Percentiles rank a stretch among this genome's conserved stretches.
These are phyloP conservation scores for Aphidius ervi DNA, from an alignment of 1,140 invertebrate genomes.

Conservation along the genomic window DNA sequence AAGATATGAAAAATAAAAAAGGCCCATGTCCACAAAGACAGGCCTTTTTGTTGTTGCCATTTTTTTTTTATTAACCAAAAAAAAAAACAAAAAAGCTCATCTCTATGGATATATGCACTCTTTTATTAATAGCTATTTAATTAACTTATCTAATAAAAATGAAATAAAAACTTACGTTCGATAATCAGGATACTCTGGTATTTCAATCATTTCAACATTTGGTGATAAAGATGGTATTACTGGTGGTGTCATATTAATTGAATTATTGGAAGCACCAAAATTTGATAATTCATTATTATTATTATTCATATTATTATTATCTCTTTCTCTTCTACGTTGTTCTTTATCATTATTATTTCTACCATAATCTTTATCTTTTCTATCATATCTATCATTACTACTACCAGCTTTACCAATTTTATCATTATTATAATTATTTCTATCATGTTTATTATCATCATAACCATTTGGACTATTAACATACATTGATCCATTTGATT, in stretches of 20 bases:
- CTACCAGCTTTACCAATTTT: not conserved
- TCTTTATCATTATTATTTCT: constrained; percentile 4
- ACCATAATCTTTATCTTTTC: not conserved
- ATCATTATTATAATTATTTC: not conserved
- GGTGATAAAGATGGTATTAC: not conserved
- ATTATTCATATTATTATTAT: not conserved
- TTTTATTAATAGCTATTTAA: not conserved
- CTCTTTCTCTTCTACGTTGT: constrained; percentile 1
- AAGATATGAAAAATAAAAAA: no score
- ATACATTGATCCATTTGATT: not conserved
- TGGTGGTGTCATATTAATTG: not conserved
- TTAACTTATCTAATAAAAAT: no score
- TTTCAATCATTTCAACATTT: not conserved
- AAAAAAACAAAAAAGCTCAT: constrained; percentile 1
- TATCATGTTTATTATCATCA: not conserved
- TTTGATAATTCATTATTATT: not conserved
- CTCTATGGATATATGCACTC: not conserved
- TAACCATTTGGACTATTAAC: constrained; percentile 11
- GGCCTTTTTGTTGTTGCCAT: no score
- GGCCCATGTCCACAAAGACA: no score
- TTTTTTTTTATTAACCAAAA: not conserved
- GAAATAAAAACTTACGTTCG: not conserved
- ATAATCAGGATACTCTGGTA: constrained; percentile 4
- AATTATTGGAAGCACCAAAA: not conserved
- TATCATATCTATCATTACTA: not conserved